A percentile compares a stretch with the other conserved stretches of the same genome.
phyloP scores from a whole-genome alignment of 1,140 invertebrate genomes.

The Drosophila erecta region DNA sequence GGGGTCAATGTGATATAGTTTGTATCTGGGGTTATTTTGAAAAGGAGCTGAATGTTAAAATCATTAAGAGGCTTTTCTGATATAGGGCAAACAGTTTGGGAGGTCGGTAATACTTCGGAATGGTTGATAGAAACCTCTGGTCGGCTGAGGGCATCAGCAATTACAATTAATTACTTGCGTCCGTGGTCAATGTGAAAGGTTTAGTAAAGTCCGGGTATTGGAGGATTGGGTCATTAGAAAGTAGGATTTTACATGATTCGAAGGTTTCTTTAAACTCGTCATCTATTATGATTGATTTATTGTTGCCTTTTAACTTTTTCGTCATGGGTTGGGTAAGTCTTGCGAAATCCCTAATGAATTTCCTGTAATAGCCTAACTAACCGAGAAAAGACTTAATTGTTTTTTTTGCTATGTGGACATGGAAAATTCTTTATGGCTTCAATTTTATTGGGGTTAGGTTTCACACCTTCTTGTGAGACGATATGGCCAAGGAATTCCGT shows the following conservation, averaged over 20 bases:
- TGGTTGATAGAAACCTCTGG: too few species aligned
- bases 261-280: neutral
- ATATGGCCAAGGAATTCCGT: slow-evolving; percentile 3
- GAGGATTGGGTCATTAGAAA: slow-evolving; percentile 5
- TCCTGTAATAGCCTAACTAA: too few species aligned
- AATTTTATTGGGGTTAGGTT: neutral
- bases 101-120: neutral
- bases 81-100: too few species aligned
- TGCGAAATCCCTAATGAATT: too few species aligned
- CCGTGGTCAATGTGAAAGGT: slow-evolving; percentile 11
- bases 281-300: too few species aligned
- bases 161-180: slow-evolving; percentile 16
- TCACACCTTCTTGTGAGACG: neutral
- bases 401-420: too few species aligned
- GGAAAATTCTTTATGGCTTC: too few species aligned
- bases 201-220: slow-evolving; percentile 4
- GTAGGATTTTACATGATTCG: slow-evolving; percentile 1
- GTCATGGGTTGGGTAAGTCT: too few species aligned
- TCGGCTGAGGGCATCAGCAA: slow-evolving; percentile 15
- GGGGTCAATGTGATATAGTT: too few species aligned
- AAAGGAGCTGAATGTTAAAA: neutral
- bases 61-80: neutral
- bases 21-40: neutral
- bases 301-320: too few species aligned
- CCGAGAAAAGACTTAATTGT: too few species aligned